Evolutionary conservation across 2,797 vertebrate species (phyloP).

Genomic region (Alcedo quadribrachys): DNA sequence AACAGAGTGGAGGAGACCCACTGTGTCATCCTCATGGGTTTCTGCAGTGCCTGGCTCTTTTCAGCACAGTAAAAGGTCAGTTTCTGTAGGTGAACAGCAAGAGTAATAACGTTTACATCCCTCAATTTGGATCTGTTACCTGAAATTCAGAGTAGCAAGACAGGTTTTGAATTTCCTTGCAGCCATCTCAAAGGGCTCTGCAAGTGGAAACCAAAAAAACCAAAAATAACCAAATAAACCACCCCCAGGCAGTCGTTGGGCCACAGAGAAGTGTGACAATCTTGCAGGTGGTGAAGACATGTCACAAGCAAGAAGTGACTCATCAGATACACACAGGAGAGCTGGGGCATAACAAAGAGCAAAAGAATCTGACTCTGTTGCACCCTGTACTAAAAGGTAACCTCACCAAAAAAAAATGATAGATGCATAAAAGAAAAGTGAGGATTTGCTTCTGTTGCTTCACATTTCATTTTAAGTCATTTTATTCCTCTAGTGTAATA

Average conservation of each 20-base stretch:
- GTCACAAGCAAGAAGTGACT: slow-evolving; percentile 35
- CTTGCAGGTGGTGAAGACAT: slow-evolving; percentile 15
- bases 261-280: neutral
- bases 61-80: neutral
- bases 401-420: neutral
- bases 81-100: slow-evolving; percentile 33
- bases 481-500: neutral
- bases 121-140: slow-evolving; percentile 25
- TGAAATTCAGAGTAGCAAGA: slow-evolving; percentile 40
- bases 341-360: neutral
- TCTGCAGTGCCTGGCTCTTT: slow-evolving; percentile 29
- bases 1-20: slow-evolving; percentile 9
- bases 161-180: slow-evolving; percentile 28
- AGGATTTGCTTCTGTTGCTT: slow-evolving; percentile 1
- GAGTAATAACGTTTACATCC: slow-evolving; percentile 17
- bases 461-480: neutral
- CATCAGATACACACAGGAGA: neutral
- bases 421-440: neutral
- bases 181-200: slow-evolving; percentile 10
- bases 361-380: neutral
- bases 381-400: neutral
- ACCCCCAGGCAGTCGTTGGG: neutral
- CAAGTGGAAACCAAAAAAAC: neutral
- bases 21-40: neutral
- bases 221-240: neutral